Evolutionary conservation across 2,113 vertebrate genomes (phyloP).

Genomic region (Lophius piscatorius): DNA sequence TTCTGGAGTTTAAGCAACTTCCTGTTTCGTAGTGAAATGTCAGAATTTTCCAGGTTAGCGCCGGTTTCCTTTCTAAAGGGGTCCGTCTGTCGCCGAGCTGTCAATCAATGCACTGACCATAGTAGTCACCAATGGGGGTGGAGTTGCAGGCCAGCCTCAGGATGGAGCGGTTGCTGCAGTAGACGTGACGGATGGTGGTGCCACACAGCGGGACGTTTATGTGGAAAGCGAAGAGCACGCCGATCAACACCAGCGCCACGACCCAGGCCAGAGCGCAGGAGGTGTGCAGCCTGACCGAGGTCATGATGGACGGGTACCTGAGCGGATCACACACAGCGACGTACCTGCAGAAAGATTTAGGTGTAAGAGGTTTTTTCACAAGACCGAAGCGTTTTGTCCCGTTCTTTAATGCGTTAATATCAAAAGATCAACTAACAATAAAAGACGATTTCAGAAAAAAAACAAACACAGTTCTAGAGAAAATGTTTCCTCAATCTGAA

Average conservation of each 20-base stretch:
- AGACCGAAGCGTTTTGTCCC: too few relatives aligned
- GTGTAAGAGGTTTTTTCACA: too few relatives aligned
- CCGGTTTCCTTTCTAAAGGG: too few relatives aligned
- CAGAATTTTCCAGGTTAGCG: too few relatives aligned
- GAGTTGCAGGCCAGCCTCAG: conserved; percentile 56
- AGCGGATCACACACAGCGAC: conserved; percentile 65
- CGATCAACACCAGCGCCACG: conserved; percentile 36
- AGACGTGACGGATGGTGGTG: conserved; percentile 52
- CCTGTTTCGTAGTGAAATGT: too few relatives aligned
- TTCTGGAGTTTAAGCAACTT: too few relatives aligned
- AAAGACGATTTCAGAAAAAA: too few relatives aligned
- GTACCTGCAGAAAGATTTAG: conserved; percentile 40
- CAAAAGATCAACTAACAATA: too few relatives aligned
- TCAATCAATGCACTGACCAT: conserved; percentile 39
- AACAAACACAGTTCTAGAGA: too few relatives aligned
- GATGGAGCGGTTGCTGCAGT: conserved; percentile 67
- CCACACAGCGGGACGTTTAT: conserved; percentile 51
- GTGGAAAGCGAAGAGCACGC: conserved; percentile 57
- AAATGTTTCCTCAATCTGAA: too few relatives aligned
- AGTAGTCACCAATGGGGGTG: conserved; percentile 48
- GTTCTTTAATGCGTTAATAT: too few relatives aligned
- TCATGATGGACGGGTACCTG: conserved; percentile 70
- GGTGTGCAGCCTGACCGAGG: conserved; percentile 35
- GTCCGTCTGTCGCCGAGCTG: background rate
- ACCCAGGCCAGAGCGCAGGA: conserved; percentile 57